Conservation (phyloP, 2,888 invertebrate species). For the Pyrrhia umbra region DNA sequence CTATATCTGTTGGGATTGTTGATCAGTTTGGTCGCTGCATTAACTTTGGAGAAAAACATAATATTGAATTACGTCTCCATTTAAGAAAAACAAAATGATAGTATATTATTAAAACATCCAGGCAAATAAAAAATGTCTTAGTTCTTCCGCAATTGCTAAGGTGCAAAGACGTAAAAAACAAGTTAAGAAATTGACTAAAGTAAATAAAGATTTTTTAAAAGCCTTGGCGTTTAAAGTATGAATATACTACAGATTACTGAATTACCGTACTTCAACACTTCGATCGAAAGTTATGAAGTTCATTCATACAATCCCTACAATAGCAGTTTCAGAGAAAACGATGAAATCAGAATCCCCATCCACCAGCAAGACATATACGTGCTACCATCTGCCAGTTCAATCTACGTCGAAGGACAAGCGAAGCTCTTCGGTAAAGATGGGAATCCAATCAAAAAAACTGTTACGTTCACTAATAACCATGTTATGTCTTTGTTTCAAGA, state of each 20-base stretch:
- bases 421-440: slow-evolving; percentile 11
- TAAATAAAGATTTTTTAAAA: slow-evolving; percentile 11
- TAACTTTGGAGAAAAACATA: too few species aligned
- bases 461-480: slow-evolving; percentile 31
- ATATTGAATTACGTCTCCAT: too few species aligned
- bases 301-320: slow-evolving; percentile 48
- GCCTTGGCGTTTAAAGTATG: slow-evolving; percentile 41
- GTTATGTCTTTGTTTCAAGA: slow-evolving; percentile 40
- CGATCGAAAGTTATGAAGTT: slow-evolving; percentile 44
- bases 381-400: slow-evolving; percentile 49
- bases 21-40: too few species aligned
- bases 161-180: slow-evolving; percentile 23
- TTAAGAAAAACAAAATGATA: too few species aligned
- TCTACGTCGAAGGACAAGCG: slow-evolving; percentile 37
- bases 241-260: slow-evolving; percentile 40
- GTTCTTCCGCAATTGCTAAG: slow-evolving; percentile 1
- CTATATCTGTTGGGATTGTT: too few species aligned
- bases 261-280: slow-evolving; percentile 32
- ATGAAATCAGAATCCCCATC: slow-evolving; percentile 51
- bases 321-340: slow-evolving; percentile 47
- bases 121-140: slow-evolving; percentile 4
- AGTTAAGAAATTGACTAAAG: slow-evolving; percentile 32
- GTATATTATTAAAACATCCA: slow-evolving; percentile 14
- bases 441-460: slow-evolving; percentile 13
- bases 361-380: too few species aligned